Evolutionary conservation across 2,888 invertebrate genomes (phyloP), one percentile per base, ranked within the genome.

Genomic region (Phengaris alcon): DNA sequence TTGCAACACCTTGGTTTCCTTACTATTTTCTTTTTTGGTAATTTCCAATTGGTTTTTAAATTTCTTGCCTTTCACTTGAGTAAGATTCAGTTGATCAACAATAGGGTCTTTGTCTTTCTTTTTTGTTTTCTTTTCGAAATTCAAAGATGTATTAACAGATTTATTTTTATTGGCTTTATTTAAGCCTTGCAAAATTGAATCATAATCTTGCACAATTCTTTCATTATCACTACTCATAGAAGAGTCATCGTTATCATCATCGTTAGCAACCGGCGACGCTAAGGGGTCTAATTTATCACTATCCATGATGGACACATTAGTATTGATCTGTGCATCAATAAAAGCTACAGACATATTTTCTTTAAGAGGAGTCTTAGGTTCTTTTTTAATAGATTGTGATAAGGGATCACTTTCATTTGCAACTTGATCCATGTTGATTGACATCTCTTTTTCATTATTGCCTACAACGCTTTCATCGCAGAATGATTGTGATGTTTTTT

Each of bases 71-170:
- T 88, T 91, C 8, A 83, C 80, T 76, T 85, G 82, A 46, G 91
- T 91, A 9, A 93, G 83, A 81, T 92, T 93, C 3, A 93, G 83
- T 79, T 91, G 82, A 76, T 93, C 90, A 55, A 91, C 77, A 74
- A 91, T 84, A 68, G 86, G 80, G 57, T 83, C 82, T 15, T 86
- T 85, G 48, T 78, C 12, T 74, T 84, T 85, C 74, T 84, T 80
- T 69, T 87, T 88, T 9, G 76, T 70, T 78, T 89, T 89, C 75
- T 85, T 88, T 59, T 85, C 81, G 0, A 87, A 77, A 77, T 90
- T 88, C 52, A 92, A 81, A 4, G 93, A 93, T 64, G 82, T 82
- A 76, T 93, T 85, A 51, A 77, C 75, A 1, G 81, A 79, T 82
- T 88, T 87, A 10, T 75, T 76, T 44, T 79, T 84, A n/a, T 80